Conservation (phyloP, 2,113 vertebrate species). For the Hemicordylus capensis region DNA sequence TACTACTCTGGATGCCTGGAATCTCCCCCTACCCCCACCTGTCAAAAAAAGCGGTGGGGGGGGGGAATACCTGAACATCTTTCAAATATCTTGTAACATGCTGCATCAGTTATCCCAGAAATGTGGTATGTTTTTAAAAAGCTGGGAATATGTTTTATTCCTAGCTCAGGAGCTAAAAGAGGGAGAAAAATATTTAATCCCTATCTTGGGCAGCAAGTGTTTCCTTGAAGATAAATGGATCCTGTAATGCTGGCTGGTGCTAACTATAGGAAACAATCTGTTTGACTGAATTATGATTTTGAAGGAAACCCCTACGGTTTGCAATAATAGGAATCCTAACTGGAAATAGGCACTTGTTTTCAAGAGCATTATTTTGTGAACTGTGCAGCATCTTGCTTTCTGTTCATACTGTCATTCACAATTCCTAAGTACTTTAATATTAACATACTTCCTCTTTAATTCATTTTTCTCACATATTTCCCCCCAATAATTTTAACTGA, state of each 20-base stretch:
- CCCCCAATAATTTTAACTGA: constrained; percentile 16
- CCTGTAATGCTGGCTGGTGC: neutral
- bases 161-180: constrained; percentile 38
- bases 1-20: constrained; percentile 19
- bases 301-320: constrained; percentile 43
- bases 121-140: constrained; percentile 23
- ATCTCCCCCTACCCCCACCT: neutral
- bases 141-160: constrained; percentile 24
- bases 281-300: constrained; percentile 48
- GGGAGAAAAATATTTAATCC: constrained; percentile 4
- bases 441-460: neutral
- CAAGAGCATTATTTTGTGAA: too few relatives aligned
- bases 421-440: constrained; percentile 11
- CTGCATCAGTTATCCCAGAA: constrained; percentile 17
- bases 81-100: neutral
- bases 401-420: neutral
- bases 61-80: neutral
- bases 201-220: constrained; percentile 15
- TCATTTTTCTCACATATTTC: neutral
- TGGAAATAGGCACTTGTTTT: constrained; percentile 49
- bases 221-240: constrained; percentile 43
- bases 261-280: neutral
- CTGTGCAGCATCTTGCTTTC: neutral
- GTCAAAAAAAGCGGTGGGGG: neutral
- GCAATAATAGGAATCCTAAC: constrained; percentile 46